A percentile compares a stretch with the other conserved stretches of the same genome.
phyloP scores from a whole-genome alignment of 2,888 invertebrate genomes.

The Parnassius mnemosyne region DNA sequence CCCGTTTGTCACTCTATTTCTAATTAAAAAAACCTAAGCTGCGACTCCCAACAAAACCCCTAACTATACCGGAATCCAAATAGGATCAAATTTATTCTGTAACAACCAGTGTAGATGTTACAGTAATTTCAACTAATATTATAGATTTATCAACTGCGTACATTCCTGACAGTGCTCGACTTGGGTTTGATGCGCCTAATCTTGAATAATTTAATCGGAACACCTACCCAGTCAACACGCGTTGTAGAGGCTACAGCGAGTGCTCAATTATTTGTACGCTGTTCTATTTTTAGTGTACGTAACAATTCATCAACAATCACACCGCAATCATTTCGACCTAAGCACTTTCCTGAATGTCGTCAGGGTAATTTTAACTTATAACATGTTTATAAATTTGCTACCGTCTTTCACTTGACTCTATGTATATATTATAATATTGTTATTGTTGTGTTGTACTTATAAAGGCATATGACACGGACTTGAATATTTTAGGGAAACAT shows the following conservation, averaged over 20 bases:
- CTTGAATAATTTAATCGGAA: constrained; percentile 21
- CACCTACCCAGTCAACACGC: not conserved
- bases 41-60: too few species aligned
- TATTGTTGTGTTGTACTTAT: too few species aligned
- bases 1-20: too few species aligned
- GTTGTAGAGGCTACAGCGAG: constrained; percentile 6
- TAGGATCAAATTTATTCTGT: too few species aligned
- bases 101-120: not conserved
- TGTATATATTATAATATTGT: too few species aligned
- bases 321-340: constrained; percentile 74
- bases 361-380: constrained; percentile 11
- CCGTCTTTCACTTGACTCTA: not conserved
- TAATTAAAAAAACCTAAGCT: too few species aligned
- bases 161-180: not conserved
- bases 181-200: constrained; percentile 6
- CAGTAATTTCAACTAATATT: not conserved
- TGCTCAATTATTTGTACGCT: constrained; percentile 39
- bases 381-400: constrained; percentile 4
- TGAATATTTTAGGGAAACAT: too few species aligned
- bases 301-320: constrained; percentile 57
- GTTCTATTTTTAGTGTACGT: constrained; percentile 68
- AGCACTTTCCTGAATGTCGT: constrained; percentile 37
- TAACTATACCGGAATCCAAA: too few species aligned
- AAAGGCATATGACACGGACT: too few species aligned
- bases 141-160: constrained; percentile 4